Conservation (phyloP, 2,797 vertebrate genomes). For the Gymnopithys bicolor region DNA sequence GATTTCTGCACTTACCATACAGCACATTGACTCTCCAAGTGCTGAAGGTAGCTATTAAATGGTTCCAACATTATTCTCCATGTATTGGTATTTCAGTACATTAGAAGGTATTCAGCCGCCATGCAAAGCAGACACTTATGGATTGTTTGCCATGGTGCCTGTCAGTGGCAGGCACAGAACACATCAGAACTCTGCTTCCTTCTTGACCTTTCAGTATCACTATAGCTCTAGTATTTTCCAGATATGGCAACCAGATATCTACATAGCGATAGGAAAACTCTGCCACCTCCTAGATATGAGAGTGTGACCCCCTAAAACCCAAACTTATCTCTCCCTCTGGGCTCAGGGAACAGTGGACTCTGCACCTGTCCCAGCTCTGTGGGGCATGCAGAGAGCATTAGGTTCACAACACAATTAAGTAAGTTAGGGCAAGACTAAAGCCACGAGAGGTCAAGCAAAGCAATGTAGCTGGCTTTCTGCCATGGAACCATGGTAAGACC, state of each 20-base stretch:
- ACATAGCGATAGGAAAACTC: neutral
- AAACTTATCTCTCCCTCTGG: neutral
- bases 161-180: neutral
- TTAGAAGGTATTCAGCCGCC: neutral
- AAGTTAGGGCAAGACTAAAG: neutral
- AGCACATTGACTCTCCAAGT: neutral
- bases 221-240: neutral
- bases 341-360: neutral
- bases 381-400: neutral
- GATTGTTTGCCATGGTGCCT: neutral
- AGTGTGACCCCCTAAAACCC: neutral
- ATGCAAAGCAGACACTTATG: neutral
- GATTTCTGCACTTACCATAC: neutral
- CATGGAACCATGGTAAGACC: neutral
- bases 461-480: neutral
- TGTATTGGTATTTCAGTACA: neutral
- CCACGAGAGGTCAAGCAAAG: neutral
- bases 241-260: neutral
- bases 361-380: neutral
- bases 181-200: accelerated
- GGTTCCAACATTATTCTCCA: neutral
- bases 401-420: neutral
- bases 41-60: neutral
- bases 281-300: neutral
- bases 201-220: neutral